Conservation (phyloP, 2,888 invertebrate species). For the Dasypolia templi region DNA sequence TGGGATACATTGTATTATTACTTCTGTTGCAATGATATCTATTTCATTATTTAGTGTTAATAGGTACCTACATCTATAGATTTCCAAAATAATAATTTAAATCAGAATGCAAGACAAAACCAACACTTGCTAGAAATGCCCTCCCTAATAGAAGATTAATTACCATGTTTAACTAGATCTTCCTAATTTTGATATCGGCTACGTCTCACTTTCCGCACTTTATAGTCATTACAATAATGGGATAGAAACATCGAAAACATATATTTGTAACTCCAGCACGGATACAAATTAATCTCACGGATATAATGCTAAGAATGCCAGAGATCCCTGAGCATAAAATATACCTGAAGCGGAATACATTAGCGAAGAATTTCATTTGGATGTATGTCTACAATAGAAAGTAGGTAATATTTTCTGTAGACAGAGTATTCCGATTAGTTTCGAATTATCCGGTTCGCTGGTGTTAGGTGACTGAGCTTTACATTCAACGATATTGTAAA, state of each 20-base stretch:
- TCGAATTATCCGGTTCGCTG: constrained; percentile 20
- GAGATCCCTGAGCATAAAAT: constrained; percentile 29
- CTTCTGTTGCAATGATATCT: neutral
- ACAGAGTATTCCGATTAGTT: constrained; percentile 20
- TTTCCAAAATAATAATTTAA: neutral
- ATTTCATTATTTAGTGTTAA: neutral
- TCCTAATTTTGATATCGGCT: constrained; percentile 35
- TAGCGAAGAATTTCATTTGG: constrained; percentile 48
- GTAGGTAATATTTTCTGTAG: constrained; percentile 29
- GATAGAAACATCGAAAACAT: constrained; percentile 1
- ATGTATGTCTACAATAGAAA: constrained; percentile 20
- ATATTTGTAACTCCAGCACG: neutral
- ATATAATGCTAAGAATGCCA: constrained; percentile 24
- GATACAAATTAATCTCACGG: constrained; percentile 32
- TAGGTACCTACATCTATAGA: neutral
- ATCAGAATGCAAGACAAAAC: neutral
- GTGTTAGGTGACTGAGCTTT: constrained; percentile 14
- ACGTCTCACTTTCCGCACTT: constrained; percentile 26
- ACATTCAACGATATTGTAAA: constrained; percentile 3
- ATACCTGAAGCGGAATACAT: constrained; percentile 39
- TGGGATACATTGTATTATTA: neutral
- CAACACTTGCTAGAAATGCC: neutral
- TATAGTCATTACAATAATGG: constrained; percentile 33
- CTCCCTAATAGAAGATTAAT: constrained; percentile 13
- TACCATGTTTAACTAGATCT: constrained; percentile 30